These are phyloP conservation scores for Pipa parva DNA, from an alignment of 2,113 vertebrate species.

Conservation along the genomic window DNA sequence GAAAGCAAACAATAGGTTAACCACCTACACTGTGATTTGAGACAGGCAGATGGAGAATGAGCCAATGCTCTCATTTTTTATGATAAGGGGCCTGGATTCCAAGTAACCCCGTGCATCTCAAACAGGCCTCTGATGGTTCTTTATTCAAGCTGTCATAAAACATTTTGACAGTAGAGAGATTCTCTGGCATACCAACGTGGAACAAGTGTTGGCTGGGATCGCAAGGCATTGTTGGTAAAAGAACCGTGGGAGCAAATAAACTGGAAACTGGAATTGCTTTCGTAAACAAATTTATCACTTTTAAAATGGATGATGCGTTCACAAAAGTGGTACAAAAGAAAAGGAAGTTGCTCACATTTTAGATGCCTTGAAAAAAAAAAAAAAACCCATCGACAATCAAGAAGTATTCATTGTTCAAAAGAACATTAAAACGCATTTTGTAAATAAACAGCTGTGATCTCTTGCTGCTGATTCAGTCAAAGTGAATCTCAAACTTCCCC, in stretches of 20 bases:
- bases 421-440: constrained; percentile 44
- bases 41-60: constrained; percentile 52
- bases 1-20: constrained; percentile 59
- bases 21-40: constrained; percentile 48
- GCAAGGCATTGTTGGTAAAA: constrained; percentile 58
- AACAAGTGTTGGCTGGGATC: constrained; percentile 56
- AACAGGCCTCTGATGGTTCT: constrained; percentile 58
- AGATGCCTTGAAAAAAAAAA: constrained; percentile 46
- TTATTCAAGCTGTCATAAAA: constrained; percentile 72
- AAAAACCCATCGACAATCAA: constrained; percentile 28
- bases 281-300: constrained; percentile 55
- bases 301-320: constrained; percentile 51
- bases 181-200: constrained; percentile 61
- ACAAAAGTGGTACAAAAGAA: constrained; percentile 45
- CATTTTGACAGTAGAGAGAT: constrained; percentile 67
- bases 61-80: constrained; percentile 52
- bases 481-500: neutral
- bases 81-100: constrained; percentile 55
- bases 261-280: constrained; percentile 63
- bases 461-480: constrained; percentile 43
- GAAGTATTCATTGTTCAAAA: constrained; percentile 41
- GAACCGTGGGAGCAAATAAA: constrained; percentile 60
- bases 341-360: neutral
- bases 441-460: constrained; percentile 35
- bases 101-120: constrained; percentile 63